Evolutionary conservation across 2,888 invertebrate species (phyloP).

Genomic region (Bombylius discolor): DNA sequence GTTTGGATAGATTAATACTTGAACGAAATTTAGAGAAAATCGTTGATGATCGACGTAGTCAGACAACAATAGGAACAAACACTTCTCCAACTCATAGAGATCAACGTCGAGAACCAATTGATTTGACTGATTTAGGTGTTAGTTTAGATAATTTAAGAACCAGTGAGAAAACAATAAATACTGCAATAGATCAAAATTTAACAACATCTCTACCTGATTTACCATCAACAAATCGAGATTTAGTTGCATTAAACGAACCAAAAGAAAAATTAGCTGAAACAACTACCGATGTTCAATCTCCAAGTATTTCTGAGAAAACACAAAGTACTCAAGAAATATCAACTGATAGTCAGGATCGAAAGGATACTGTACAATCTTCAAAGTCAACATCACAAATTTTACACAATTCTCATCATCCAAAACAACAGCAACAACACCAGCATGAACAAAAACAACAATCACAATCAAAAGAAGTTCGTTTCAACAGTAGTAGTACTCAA

Average conservation of each 20-base stretch:
- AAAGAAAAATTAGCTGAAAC: conserved; percentile 20
- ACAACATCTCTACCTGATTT: conserved; percentile 51
- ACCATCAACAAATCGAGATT: conserved; percentile 26
- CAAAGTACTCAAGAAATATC: conserved; percentile 33
- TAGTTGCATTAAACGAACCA: conserved; percentile 28
- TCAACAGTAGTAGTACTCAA: conserved; percentile 30
- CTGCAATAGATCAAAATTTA: conserved; percentile 27
- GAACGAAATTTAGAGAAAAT: conserved; percentile 26
- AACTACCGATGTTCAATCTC: conserved; percentile 20
- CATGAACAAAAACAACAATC: neutral
- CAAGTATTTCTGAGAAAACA: conserved; percentile 30
- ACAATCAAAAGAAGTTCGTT: conserved; percentile 31
- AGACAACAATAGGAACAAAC: neutral
- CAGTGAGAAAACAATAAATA: conserved; percentile 28
- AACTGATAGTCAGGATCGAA: conserved; percentile 14
- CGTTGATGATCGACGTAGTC: conserved; percentile 20
- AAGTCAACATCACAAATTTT: conserved; percentile 25
- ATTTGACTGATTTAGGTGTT: conserved; percentile 42
- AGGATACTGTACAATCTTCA: conserved; percentile 9
- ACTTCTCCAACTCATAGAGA: conserved; percentile 38
- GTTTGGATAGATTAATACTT: conserved; percentile 26
- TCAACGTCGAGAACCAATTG: conserved; percentile 47
- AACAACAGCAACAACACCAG: conserved; percentile 9
- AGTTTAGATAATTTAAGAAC: conserved; percentile 43
- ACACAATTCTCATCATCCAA: conserved; percentile 2